Base-by-base conservation (phyloP, 1,140 invertebrate species). In the Drosophila rhopaloa region DNA sequence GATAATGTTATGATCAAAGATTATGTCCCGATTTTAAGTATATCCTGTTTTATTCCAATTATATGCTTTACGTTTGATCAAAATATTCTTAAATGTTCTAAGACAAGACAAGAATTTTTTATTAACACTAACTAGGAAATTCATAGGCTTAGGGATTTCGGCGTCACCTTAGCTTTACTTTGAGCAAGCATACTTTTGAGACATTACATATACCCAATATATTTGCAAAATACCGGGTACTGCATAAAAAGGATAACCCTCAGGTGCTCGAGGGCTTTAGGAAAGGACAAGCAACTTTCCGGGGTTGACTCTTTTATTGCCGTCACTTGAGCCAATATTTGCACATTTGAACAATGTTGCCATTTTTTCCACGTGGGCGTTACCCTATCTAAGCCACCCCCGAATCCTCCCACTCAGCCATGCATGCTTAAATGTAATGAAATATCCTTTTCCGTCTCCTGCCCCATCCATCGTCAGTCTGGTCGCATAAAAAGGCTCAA, bases 401-500 rank as follows among this genome's bases (percentile, higher is more conserved):
- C 27, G 35, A 43, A 40, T 59, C 44, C 70, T 40, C 43, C 58
- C 50, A 70, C 48, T 62, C 72, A 73, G 44, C 81, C 83, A 88
- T 88, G 83, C 83, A 89, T 88, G 85, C 84, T 85, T 71, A 89
- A 88, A 88, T 84, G 85, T 90, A 88, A 89, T 89, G 84, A 88
- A 88, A 88, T 88, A 86, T 89, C 83, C 83, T 82, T 83, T 86
- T 86, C 79, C 81, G 73, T 41, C 51, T 48, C 41, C 48, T 10
- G 48, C 44, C 48, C 48, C 48, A 10, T 46, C 47, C 50, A 35
- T 66, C 40, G 41, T 46, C 50, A 46, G 44, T 50, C 51, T 59
- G 66, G 74, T 82, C 77, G 67, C 84, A 88, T 81, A 88, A 89
- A 89, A 88, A 84, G 77, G 81, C 76, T 82, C 84, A 88, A 89